Conservation (phyloP, 1,140 invertebrate species). For the Bactericera cockerelli region DNA sequence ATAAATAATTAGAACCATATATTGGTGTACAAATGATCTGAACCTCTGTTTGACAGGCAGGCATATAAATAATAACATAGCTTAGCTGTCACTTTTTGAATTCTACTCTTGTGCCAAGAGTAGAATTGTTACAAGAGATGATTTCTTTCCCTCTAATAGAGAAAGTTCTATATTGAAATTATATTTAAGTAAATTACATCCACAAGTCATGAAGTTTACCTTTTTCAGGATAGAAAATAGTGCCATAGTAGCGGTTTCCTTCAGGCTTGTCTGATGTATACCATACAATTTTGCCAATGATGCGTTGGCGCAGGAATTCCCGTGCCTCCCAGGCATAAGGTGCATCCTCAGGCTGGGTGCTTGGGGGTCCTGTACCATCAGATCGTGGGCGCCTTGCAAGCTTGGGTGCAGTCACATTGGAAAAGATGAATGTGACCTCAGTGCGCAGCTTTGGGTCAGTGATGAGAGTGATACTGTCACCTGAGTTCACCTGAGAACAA, state of each 20-base stretch:
- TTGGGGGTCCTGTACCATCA: slow-evolving; percentile 28
- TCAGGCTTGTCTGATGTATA: slow-evolving; percentile 57
- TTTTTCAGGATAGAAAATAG: slow-evolving; percentile 62
- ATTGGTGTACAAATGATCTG: too few relatives aligned
- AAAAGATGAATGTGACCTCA: slow-evolving; percentile 78
- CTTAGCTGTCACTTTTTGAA: too few relatives aligned
- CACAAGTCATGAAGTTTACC: too few relatives aligned
- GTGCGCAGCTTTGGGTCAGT: slow-evolving; percentile 58
- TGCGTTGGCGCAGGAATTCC: slow-evolving; percentile 81
- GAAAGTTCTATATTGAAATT: too few relatives aligned
- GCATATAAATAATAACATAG: too few relatives aligned
- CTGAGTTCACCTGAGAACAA: slow-evolving; percentile 59
- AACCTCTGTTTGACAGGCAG: too few relatives aligned
- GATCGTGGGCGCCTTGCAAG: slow-evolving; percentile 46
- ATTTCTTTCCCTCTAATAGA: too few relatives aligned
- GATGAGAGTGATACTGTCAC: slow-evolving; percentile 76
- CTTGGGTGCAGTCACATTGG: slow-evolving; percentile 82
- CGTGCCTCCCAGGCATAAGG: slow-evolving; percentile 92
- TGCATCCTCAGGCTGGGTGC: slow-evolving; percentile 66
- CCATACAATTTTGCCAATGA: slow-evolving; percentile 75
- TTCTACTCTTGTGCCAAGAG: too few relatives aligned
- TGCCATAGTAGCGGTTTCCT: slow-evolving; percentile 67
- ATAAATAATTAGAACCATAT: too few relatives aligned
- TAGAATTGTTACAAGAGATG: too few relatives aligned
- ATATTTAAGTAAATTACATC: too few relatives aligned